Conservation (phyloP, 2,113 vertebrate species). For the Cyprinodon brontotheroides region DNA sequence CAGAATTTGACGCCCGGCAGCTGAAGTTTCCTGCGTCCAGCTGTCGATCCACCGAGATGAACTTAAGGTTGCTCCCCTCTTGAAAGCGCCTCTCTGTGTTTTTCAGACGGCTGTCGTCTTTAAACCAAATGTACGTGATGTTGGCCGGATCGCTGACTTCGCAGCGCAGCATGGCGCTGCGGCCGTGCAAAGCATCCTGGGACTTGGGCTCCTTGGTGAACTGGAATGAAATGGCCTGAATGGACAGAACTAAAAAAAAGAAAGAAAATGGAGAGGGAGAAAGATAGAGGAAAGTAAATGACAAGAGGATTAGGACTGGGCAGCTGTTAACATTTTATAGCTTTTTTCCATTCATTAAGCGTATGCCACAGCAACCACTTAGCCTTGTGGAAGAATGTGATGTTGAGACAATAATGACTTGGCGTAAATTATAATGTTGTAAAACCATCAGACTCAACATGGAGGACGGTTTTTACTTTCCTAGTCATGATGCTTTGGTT, state of each 20-base stretch:
- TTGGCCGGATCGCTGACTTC: conserved; percentile 82
- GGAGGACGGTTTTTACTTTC: conserved; percentile 13
- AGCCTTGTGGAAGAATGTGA: conserved; percentile 51
- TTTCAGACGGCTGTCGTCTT: conserved; percentile 76
- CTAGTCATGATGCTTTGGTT: conserved; percentile 8
- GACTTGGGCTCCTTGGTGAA: conserved; percentile 96
- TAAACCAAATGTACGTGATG: conserved; percentile 84
- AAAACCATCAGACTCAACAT: conserved; percentile 45
- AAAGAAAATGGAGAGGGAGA: neutral
- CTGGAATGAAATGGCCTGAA: conserved; percentile 75
- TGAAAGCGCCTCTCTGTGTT: conserved; percentile 85
- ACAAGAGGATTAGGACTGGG: conserved; percentile 47
- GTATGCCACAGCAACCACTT: conserved; percentile 45
- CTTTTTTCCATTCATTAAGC: conserved; percentile 72
- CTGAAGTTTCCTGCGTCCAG: conserved; percentile 89
- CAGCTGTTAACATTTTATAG: conserved; percentile 61
- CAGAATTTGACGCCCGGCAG: conserved; percentile 80
- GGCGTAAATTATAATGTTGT: conserved; percentile 58
- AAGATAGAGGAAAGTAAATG: conserved; percentile 33
- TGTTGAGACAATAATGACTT: conserved; percentile 59
- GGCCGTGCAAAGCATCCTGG: conserved; percentile 94
- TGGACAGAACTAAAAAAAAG: conserved; percentile 64
- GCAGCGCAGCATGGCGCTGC: conserved; percentile 94
- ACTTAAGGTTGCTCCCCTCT: conserved; percentile 93
- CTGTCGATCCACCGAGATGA: conserved; percentile 85